Conservation (phyloP, 2,113 vertebrate species). For the Madoqua kirkii region DNA sequence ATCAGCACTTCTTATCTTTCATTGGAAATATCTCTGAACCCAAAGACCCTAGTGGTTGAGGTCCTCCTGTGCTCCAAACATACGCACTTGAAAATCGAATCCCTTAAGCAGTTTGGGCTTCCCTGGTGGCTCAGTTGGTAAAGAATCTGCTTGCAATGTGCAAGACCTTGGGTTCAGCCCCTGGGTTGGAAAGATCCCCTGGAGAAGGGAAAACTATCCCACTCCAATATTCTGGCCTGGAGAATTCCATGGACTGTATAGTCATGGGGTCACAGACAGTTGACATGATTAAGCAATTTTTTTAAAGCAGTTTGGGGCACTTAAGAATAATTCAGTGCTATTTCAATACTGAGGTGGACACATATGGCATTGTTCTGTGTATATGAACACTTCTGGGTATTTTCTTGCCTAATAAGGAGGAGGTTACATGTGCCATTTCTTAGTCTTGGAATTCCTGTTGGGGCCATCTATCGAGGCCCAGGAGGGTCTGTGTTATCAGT, state of each 20-base stretch:
- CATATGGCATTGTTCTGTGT: neutral
- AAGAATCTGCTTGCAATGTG: neutral
- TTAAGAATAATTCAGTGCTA: neutral
- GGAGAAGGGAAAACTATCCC: neutral
- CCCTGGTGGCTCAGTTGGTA: neutral
- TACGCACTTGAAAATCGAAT: fast-evolving
- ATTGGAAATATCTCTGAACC: too few species aligned
- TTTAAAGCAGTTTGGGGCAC: neutral
- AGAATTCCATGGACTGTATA: neutral
- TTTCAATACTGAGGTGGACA: neutral
- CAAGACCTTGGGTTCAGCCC: neutral
- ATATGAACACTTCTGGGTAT: neutral
- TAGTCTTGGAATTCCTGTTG: neutral
- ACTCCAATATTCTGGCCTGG: neutral
- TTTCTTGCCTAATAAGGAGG: slow-evolving; percentile 46
- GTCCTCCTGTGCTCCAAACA: neutral
- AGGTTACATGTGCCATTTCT: slow-evolving; percentile 13
- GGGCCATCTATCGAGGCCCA: neutral
- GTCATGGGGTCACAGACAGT: neutral
- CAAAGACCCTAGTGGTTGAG: neutral
- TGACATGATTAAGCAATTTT: neutral
- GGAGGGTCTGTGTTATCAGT: slow-evolving; percentile 56
- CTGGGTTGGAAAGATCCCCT: neutral
- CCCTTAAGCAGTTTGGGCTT: neutral
- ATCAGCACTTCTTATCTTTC: neutral